These are phyloP conservation scores for Dicranocentrus wangi DNA, from an alignment of 2,888 invertebrate genomes.

Conservation along the genomic window DNA sequence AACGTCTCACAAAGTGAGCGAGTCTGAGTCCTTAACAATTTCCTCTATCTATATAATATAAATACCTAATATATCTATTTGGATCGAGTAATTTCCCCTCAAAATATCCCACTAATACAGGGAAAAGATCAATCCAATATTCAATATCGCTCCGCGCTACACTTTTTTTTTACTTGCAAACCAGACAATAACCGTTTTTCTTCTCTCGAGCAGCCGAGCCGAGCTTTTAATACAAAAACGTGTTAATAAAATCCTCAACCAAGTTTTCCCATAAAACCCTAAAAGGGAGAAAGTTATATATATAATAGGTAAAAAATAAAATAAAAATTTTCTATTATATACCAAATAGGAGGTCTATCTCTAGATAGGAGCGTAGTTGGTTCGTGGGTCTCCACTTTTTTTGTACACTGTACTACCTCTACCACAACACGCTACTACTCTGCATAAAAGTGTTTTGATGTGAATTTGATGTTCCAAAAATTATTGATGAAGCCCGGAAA, in stretches of 20 bases:
- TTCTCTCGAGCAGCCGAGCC: neutral
- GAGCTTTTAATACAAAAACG: slow-evolving; percentile 58
- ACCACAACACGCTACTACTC: neutral
- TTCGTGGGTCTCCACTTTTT: neutral
- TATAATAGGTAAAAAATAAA: slow-evolving; percentile 16
- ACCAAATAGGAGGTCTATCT: neutral
- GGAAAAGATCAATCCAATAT: slow-evolving; percentile 28
- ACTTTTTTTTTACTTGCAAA: neutral
- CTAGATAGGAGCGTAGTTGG: neutral
- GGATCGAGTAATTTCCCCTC: neutral
- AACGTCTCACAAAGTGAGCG: slow-evolving; percentile 1
- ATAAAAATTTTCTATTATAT: neutral
- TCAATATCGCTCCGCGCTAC: slow-evolving; percentile 3
- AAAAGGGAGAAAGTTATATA: slow-evolving; percentile 13
- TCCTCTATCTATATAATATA: neutral
- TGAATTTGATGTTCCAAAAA: slow-evolving; percentile 66
- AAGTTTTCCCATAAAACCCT: slow-evolving; percentile 61
- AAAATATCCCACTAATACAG: neutral
- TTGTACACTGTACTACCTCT: neutral
- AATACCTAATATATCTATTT: slow-evolving; percentile 1
- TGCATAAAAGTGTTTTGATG: slow-evolving; percentile 64
- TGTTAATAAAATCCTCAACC: slow-evolving; percentile 57
- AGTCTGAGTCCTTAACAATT: neutral
- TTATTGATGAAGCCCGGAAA: slow-evolving; percentile 54
- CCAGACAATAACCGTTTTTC: too few species aligned